Evolutionary conservation across 2,888 invertebrate species (phyloP).

Genomic region (Eristalis tenax): DNA sequence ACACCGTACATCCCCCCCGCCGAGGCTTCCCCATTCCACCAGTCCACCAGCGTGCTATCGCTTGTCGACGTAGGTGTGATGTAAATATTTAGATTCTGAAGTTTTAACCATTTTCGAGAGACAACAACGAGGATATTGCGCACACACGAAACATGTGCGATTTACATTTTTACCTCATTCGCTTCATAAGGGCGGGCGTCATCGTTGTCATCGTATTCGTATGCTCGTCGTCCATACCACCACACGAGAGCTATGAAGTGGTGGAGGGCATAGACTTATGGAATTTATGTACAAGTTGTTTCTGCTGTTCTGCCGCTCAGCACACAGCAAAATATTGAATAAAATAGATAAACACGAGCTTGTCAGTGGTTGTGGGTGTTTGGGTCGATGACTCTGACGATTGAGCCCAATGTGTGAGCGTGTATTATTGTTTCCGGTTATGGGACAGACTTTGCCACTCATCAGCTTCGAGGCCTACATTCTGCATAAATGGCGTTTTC

Average conservation of each 20-base stretch:
- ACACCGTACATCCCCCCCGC: not conserved
- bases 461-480: not conserved
- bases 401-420: conserved; percentile 5
- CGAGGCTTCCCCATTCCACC: no score
- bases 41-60: not conserved
- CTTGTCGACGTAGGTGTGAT: conserved; percentile 60
- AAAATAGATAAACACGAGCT: conserved; percentile 33
- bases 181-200: not conserved
- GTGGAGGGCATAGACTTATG: not conserved
- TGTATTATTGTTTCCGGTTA: conserved; percentile 43
- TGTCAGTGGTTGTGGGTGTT: not conserved
- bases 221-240: not conserved
- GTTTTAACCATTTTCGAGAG: conserved; percentile 30
- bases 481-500: conserved; percentile 7
- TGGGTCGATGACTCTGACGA: conserved; percentile 41
- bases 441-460: not conserved
- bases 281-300: conserved; percentile 50
- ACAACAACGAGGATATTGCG: conserved; percentile 14
- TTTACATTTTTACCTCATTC: conserved; percentile 57
- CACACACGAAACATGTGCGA: conserved; percentile 51
- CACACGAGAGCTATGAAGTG: no score
- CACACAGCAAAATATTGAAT: conserved; percentile 41
- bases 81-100: conserved; percentile 65
- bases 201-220: not conserved
- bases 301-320: conserved; percentile 7